phyloP scores from a whole-genome alignment of 2,797 vertebrate species.

The Gadopsis marmoratus region DNA sequence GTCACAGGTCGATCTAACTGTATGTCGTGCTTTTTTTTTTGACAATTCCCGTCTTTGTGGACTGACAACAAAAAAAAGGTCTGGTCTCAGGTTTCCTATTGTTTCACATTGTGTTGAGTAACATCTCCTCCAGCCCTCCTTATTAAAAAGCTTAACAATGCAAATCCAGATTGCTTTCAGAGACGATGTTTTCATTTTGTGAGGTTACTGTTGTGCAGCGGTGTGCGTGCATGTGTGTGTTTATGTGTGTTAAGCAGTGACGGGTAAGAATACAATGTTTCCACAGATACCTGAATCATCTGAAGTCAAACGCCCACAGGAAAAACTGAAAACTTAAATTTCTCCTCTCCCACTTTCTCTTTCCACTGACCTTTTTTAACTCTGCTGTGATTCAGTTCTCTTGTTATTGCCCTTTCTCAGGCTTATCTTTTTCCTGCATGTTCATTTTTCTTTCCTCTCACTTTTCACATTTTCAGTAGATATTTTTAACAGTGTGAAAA shows the following conservation, averaged over 20 bases:
- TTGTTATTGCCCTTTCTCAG: constrained; percentile 31
- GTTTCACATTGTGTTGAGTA: background rate
- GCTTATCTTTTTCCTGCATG: constrained; percentile 53
- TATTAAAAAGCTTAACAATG: background rate
- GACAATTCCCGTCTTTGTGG: background rate
- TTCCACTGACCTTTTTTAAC: constrained; percentile 58
- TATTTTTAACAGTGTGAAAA: constrained; percentile 54
- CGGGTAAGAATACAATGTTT: constrained; percentile 24
- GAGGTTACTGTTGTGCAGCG: background rate
- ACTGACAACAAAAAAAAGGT: background rate
- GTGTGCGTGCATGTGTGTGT: background rate
- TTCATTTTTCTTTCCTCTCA: constrained; percentile 56
- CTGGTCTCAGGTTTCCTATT: background rate
- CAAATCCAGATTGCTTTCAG: background rate
- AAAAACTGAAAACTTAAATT: constrained; percentile 40
- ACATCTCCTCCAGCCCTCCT: background rate
- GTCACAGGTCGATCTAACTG: background rate
- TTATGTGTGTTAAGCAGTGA: background rate
- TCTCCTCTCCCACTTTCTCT: constrained; percentile 31
- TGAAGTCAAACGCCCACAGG: constrained; percentile 7
- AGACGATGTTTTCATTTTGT: background rate
- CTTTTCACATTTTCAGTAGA: constrained; percentile 44
- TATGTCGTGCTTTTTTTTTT: background rate
- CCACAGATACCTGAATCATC: constrained; percentile 27
- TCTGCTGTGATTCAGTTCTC: constrained; percentile 47